Conservation (phyloP, 2,888 invertebrate genomes). For the Ochropleura plecta region DNA sequence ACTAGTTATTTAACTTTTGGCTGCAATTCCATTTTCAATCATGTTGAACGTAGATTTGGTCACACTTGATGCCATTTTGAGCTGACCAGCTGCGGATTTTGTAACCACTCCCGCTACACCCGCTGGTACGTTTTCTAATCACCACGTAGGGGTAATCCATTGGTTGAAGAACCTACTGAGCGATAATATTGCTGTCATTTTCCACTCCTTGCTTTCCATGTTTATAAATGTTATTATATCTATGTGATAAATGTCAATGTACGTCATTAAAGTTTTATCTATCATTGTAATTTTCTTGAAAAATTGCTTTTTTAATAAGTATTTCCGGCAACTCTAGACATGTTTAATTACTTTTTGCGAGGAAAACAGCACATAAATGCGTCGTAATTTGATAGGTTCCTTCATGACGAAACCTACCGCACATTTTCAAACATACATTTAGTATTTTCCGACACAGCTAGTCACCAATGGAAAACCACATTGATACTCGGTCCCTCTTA, state of each 20-base stretch:
- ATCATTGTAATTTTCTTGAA: neutral
- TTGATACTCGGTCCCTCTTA: constrained; percentile 1
- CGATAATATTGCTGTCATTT: neutral
- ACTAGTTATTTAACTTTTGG: too few species aligned
- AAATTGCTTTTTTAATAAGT: neutral
- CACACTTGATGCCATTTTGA: neutral
- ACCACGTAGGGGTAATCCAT: too few species aligned
- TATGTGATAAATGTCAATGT: neutral
- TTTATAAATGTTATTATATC: neutral
- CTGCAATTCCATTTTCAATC: too few species aligned
- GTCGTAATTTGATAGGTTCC: neutral
- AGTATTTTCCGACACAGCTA: constrained; percentile 53
- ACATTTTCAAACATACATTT: neutral
- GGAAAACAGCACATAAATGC: neutral
- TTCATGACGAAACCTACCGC: neutral
- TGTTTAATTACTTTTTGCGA: neutral
- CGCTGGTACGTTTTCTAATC: neutral
- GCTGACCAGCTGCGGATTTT: neutral
- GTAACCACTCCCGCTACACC: neutral
- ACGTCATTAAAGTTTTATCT: neutral
- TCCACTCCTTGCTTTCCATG: neutral
- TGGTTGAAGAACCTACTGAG: neutral
- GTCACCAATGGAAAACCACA: constrained; percentile 55
- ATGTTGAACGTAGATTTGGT: too few species aligned
- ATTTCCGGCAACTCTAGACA: neutral